Base-by-base conservation (phyloP, 2,888 invertebrate genomes). In the Agriotes lineatus region DNA sequence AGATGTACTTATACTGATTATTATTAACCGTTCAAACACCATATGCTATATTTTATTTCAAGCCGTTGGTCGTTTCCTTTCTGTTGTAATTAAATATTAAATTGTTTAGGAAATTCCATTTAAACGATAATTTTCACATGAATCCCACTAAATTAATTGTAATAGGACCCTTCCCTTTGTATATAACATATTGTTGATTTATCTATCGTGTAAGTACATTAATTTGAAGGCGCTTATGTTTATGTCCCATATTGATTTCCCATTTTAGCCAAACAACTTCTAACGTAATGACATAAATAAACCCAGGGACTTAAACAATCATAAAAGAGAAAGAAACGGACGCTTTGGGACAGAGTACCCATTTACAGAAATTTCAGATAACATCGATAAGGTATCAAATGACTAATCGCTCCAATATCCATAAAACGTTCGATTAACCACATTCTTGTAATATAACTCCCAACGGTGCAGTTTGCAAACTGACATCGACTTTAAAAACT, bases 331-430 rank as follows among this genome's bases (percentile, higher is more conserved):
- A 18, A 1, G 7, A 18, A 39, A 39, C 37, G 2, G 4, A 39
- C 37, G 1, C 12, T 42, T 42, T 42, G 16, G 14, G 7, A 9
- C 42, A 16, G 16, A 2, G 42, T 12, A 16, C 14, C 16, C 16
- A 16, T 42, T 42, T 42, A 42, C 42, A 14, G 7, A 42, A 42
- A 12, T 12, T 42, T 16, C 16, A 42, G 42, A 42, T 39, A 39
- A 39, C 12, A 45, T 20, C 44, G 44, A 44, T 45, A 45, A 45
- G 20, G 16, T 45, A 48, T 48, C 20, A 48, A 45, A 48, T 48
- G 48, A 48, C 48, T 48, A 48, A 48, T 48, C 22, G 48, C 25
- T 2, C 1, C 16, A 16, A 18, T 42, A 42, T 16, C 16, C n/a
- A 39, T 42, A 42, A 42, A 42, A 42, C 37, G 2, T 18, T 12